phyloP scores from a whole-genome alignment of 2,797 vertebrate species.

The Dipus sagitta region DNA sequence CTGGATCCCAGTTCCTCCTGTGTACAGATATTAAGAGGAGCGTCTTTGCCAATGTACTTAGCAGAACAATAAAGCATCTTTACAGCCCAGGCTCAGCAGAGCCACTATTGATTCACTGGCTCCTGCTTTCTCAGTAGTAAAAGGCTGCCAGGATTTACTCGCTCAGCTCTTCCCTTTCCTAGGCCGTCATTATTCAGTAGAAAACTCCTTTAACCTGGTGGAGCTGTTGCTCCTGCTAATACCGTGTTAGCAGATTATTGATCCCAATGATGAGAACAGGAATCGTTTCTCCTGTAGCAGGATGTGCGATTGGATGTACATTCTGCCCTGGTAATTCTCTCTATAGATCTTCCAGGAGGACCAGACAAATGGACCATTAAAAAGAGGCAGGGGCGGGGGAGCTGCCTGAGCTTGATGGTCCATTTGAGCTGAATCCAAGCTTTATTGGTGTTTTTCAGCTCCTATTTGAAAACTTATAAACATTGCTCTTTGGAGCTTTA shows the following conservation, averaged over 20 bases:
- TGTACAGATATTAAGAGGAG: constrained; percentile 80
- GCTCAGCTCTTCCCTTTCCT: constrained; percentile 83
- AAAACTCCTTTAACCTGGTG: constrained; percentile 86
- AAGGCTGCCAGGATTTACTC: constrained; percentile 89
- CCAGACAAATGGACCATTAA: constrained; percentile 86
- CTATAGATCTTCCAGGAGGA: constrained; percentile 85
- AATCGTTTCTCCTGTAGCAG: constrained; percentile 85
- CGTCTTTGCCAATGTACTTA: constrained; percentile 83
- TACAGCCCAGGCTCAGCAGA: constrained; percentile 86
- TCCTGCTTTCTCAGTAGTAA: constrained; percentile 87
- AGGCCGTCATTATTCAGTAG: constrained; percentile 87
- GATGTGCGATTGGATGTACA: constrained; percentile 84
- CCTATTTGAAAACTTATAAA: constrained; percentile 87
- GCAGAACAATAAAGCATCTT: constrained; percentile 89
- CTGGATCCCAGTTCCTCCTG: constrained; percentile 75
- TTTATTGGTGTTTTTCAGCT: constrained; percentile 87
- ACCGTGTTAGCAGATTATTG: constrained; percentile 88
- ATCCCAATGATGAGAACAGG: constrained; percentile 87
- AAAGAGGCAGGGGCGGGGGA: constrained; percentile 66
- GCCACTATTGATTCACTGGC: constrained; percentile 89
- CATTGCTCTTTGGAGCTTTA: constrained; percentile 83
- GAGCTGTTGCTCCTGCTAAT: constrained; percentile 88
- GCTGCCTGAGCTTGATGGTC: constrained; percentile 82
- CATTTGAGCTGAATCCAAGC: constrained; percentile 87
- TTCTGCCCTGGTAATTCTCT: constrained; percentile 84